Evolutionary conservation across 2,888 invertebrate genomes (phyloP), one percentile per base, ranked within the genome.

Genomic region (Hemithea aestivaria): DNA sequence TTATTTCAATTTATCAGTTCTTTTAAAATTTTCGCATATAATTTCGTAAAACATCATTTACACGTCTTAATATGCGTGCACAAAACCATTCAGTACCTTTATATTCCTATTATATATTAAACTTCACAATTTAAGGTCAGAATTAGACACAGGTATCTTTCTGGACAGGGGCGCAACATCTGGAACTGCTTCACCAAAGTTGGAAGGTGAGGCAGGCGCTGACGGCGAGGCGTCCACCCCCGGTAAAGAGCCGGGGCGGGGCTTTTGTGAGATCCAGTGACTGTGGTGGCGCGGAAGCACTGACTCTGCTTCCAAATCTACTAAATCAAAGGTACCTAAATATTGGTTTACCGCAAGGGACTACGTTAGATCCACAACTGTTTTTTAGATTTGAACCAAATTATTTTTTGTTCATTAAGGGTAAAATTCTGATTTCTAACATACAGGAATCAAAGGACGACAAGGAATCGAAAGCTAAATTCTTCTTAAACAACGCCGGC

Each of bases 261-360:
- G 78, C 53, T 89, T 89, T 54, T 90, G 90, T 76, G 85, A 88
- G 73, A 84, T 90, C 59, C 90, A 90, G 89, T 89, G 89, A 89
- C 89, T 83, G 76, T 87, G 84, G 87, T 84, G 87, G 84, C 79
- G 83, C 71, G 87, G 88, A 81, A 84, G 87, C 85, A 82, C 73
- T 72, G 84, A 81, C 73, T 73, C 80, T 75, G 84, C 85, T 83
- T 85, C 85, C 83, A 83, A 83, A 76, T 82, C 82, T 74, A 79
- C 75, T 71, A 84, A 83, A 73, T 83, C 84, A 63, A 85, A 84
- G 85, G 85, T 83, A 48, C n/a, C n/a, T n/a, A 16, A 16, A 2
- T 16, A 4, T 16, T 16, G 16, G 16, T 5, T 16, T 16, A 4
- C 16, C 16, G 16, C 16, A 16, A 16, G 16, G 16, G 16, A 16